phyloP scores from a whole-genome alignment of 2,797 vertebrate species.

The Sebastes ruberrimus region DNA sequence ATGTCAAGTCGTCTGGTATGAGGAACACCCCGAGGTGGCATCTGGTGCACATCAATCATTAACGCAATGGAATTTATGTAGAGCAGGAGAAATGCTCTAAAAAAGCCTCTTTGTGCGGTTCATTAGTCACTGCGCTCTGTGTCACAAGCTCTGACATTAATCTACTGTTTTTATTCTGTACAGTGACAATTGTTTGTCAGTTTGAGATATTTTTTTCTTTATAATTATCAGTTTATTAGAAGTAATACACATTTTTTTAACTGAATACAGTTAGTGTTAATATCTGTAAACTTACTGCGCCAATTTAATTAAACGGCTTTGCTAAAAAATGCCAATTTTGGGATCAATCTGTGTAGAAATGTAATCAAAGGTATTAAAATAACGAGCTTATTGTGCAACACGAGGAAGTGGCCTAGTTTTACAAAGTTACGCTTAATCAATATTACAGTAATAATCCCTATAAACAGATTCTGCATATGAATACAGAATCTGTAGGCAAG shows the following conservation, averaged over 20 bases:
- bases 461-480: too few relatives aligned
- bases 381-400: too few relatives aligned
- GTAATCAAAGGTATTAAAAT: too few relatives aligned
- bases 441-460: too few relatives aligned
- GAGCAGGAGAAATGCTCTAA: background rate
- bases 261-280: background rate
- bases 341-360: too few relatives aligned
- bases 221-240: rapidly evolving
- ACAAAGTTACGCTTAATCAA: too few relatives aligned
- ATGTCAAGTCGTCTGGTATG: conserved; percentile 42
- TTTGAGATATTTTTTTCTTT: background rate
- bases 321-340: too few relatives aligned
- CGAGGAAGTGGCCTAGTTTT: too few relatives aligned
- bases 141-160: background rate
- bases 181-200: background rate
- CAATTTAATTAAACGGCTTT: too few relatives aligned
- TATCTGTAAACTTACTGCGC: too few relatives aligned
- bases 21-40: conserved; percentile 59
- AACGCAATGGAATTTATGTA: conserved; percentile 30
- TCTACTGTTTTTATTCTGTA: background rate
- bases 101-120: background rate
- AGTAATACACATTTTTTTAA: background rate
- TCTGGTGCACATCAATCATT: conserved; percentile 52
- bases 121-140: background rate
- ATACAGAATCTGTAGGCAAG: too few relatives aligned